Base-by-base conservation (phyloP, 2,888 invertebrate species). In the Aphidoletes aphidimyza region DNA sequence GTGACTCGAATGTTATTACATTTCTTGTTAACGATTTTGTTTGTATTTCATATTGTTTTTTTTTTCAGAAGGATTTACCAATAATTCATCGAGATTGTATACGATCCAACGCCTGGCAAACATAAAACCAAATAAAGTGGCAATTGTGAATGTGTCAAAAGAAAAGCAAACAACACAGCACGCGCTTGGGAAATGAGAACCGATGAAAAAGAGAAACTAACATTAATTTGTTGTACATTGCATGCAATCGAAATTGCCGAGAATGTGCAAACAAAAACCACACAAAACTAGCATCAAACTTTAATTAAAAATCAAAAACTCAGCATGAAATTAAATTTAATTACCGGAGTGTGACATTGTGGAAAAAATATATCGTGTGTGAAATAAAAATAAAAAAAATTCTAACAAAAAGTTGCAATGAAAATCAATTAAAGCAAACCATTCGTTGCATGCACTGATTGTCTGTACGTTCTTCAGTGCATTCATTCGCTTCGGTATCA, bases 241-340 rank as follows among this genome's bases (percentile, higher is more conserved):
- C 69, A 69, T 69, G 69, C 69, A 69, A 69, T 69, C 69, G 14
- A 42, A 42, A 42, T 42, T 42, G n/a, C n/a, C n/a, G n/a, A n/a
- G n/a, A n/a, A n/a, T n/a, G n/a, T n/a, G n/a, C 14, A 42, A 14
- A 42, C 42, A 42, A 6, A 42, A 6, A 14, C 6, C 6, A 42
- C 42, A 42, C 14, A 42, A 42, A 42, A 14, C 6, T 6, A 69
- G 17, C 69, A 30, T 11, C 30, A 30, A 14, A 30, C 1, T 69
- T 69, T 2, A 69, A 69, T 9, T 69, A 9, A 69, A 30, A 34
- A 30, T 17, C 47, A 47, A 47, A 47, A 19, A 11, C 17, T 14
- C 39, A 47, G 2, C 8, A 26, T 14, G n/a, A 69, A 69, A 30
- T n/a, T 9, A 69, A 69, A 69, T 30, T 69, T 3, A 69, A 69